Base-by-base conservation (phyloP, 2,113 vertebrate species). In the Otolemur garnettii region DNA sequence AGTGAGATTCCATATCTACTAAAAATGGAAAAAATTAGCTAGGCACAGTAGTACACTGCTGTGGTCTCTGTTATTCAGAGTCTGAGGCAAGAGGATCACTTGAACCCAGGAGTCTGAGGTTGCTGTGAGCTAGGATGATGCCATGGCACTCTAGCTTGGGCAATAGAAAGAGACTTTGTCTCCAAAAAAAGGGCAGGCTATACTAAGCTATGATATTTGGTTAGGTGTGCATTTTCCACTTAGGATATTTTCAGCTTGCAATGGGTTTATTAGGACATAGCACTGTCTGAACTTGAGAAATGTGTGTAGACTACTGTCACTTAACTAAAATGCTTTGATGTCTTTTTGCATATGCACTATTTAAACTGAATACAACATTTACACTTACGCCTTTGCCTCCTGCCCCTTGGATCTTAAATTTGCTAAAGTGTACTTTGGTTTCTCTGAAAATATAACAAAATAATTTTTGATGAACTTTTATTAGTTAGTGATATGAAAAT, bases 381-480 rank as follows among this genome's bases (percentile, higher is more conserved):
- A 13, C 68, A 45, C 15, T 74, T 83, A 35, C 0, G 3, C 7
- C 24, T 13, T 71, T 83, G 83, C 17, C 11, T 7, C 50, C 9
- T 72, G 74, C 55, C n/a, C 57, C 19, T 15, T 86, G 28, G 8
- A 60, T 87, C 30, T 71, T 91, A 38, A 38, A 38, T 14, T 87
- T 90, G 79, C 66, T 82, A 3, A 53, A 45, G 35, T 59, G 66
- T 45, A 79, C 21, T 7, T 57, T 77, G 62, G 12, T 95, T 96
- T 91, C 60, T 81, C 30, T 94, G 75, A 59, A 33, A 95, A 38
- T 75, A 33, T 83, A 71, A 74, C 69, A 90, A 35, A 87, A 33
- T 72, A 66, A 82, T 19, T 97, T 94, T 96, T 80, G 13, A 80
- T 30, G 59, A 84, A 71, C 30, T 87, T 68, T 82, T 83, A 78